Evolutionary conservation across 2,113 vertebrate genomes (phyloP), one percentile per base, ranked within the genome.

Genomic region (Terrapene triunguis): DNA sequence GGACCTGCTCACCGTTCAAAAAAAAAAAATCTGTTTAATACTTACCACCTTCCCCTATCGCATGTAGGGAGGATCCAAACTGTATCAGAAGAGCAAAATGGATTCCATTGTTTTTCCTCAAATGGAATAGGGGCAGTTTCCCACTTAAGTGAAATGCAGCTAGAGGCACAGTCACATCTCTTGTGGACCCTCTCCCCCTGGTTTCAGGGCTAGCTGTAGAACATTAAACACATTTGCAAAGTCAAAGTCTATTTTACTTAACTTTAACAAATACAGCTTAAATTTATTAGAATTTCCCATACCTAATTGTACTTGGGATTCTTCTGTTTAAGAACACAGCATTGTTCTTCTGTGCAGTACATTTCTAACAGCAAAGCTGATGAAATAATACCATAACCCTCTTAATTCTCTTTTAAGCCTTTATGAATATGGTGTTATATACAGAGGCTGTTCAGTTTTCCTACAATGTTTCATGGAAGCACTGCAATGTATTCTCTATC

Each of bases 371-470:
- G 35, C 35, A 69, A 69, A 21, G 17, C 65, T 69, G 10, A 19
- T 62, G 55, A 80, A 91, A 80, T 92, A 91, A 78, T 92, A 62
- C 62, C 53, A 12, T 57, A 89, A 93, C 94, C 85, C 48, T 94
- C 57, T 95, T 92, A 72, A 90, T 94, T 95, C 92, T 72, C 48
- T 88, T 0, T 44, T 0, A 1, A 86, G 62, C 76, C 1, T 1
- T 84, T 94, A 80, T 80, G 48, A 80, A 24, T 78, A 51, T 53
- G 38, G 62, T 80, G 17, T 7, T 89, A 10, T 84, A 65, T 17
- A 69, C 17, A 69, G 65, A 69, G 35, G 35, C 35, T 4, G 65
- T 62, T 62, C 35, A 69, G 14, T 69, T 62, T 94, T 95, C 90
- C 76, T 76, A 35, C 21, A 44, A 16, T 1, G 1, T 3, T 85